These are phyloP conservation scores for Phacellophora camtschatica DNA, from an alignment of 30 jellyfish, hydroid and myxozoan species.

Conservation along the genomic window DNA sequence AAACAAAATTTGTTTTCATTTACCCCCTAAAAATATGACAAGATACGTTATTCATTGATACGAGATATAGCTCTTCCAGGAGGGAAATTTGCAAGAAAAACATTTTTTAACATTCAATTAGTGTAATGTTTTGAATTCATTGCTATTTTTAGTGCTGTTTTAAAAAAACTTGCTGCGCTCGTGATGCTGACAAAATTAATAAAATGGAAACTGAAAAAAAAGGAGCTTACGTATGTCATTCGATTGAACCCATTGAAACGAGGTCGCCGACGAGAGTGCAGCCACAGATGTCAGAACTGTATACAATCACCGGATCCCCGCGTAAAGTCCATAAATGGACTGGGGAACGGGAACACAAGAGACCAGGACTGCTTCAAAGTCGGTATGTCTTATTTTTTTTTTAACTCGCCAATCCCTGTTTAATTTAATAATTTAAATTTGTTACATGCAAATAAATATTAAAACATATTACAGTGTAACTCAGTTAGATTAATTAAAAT, in stretches of 20 bases:
- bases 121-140: no score
- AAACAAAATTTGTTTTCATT: no score
- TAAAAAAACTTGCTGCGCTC: slow-evolving; percentile 22
- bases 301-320: slow-evolving; percentile 73
- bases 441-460: no score
- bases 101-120: no score
- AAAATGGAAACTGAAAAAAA: slow-evolving; percentile 31
- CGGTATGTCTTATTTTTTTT: slow-evolving; percentile 27
- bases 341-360: slow-evolving; percentile 55
- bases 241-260: slow-evolving; percentile 67
- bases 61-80: no score
- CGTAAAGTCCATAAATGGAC: slow-evolving; percentile 74
- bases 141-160: slow-evolving; percentile 31
- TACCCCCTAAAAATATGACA: no score
- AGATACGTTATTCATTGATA: no score
- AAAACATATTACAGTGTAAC: neutral
- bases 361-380: slow-evolving; percentile 68
- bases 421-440: no score
- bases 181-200: neutral
- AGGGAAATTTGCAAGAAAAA: no score
- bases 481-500: neutral
- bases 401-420: no score
- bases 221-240: slow-evolving; percentile 40
- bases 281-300: slow-evolving; percentile 50
- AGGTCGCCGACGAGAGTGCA: slow-evolving; percentile 72